Base-by-base conservation (phyloP, 2,888 invertebrate species). In the Tribolium freemani region DNA sequence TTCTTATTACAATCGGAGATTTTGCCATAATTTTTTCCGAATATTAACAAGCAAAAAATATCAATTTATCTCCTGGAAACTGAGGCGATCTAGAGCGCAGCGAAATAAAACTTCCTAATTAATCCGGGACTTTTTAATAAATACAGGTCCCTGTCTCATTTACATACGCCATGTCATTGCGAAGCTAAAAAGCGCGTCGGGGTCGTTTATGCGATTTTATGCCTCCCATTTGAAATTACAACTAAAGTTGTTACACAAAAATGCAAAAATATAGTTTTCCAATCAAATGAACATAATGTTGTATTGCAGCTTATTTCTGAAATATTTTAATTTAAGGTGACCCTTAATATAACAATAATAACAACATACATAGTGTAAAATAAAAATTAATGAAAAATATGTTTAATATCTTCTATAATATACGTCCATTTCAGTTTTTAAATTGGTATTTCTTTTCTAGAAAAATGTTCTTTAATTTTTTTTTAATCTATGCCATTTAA, bases 71-170 rank as follows among this genome's bases (percentile, higher is more conserved):
- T 51, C 20, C 51, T 16, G 44, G 21, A 46, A n/a, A 26, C 11
- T 21, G 10, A 2, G 11, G 16, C 60, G 46, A 60, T 46, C 10
- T 21, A 51, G 51, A 63, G 63, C 63, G 51, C 38, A 51, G 51
- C 63, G 38, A 51, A 63, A 63, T 63, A 63, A 63, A 63, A 63
- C 63, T 63, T 63, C 63, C 51, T 63, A 63, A 63, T 63, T 63
- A 63, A 63, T 63, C 51, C 51, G 51, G 63, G 63, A 63, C 63
- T 13, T 63, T 63, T 63, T 63, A 51, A 63, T 63, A 63, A 63
- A 63, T 63, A 51, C 51, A 51, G 63, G 51, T 51, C 63, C 51
- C 51, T 10, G 50, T 20, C 51, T 63, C 63, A 63, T 63, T 63
- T 63, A 38, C 63, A 63, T 63, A 60, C 58, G 1, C 45, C 57